A percentile compares a stretch with the other conserved stretches of the same genome.
Evolutionary conservation across 2,797 vertebrate species (phyloP).

Genomic region (Rhyacichthys aspro): DNA sequence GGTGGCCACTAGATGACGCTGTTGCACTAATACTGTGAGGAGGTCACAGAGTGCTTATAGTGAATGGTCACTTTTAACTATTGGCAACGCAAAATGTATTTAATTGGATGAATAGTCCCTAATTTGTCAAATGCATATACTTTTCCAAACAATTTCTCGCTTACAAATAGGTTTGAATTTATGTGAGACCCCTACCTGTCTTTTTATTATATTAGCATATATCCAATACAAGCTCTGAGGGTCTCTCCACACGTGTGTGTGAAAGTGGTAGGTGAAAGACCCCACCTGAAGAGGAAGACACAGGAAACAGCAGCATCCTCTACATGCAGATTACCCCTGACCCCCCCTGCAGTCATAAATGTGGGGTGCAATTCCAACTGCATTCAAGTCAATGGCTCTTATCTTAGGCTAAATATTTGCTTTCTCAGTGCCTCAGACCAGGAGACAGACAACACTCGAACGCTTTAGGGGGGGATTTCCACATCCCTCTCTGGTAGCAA

Average conservation of each 20-base stretch:
- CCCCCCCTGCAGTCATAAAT: conserved; percentile 61
- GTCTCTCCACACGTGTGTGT: conserved; percentile 2
- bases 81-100: not conserved
- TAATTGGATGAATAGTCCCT: not conserved
- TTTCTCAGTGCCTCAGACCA: conserved; percentile 44
- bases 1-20: conserved; percentile 67
- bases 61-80: not conserved
- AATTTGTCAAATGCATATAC: not conserved
- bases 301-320: conserved; percentile 54
- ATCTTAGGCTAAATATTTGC: conserved; percentile 78
- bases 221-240: not conserved
- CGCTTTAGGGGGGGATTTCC: conserved; percentile 48
- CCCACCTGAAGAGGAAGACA: conserved; percentile 8
- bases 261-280: conserved; percentile 14
- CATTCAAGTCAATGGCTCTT: conserved; percentile 59
- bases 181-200: not conserved
- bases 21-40: conserved; percentile 52
- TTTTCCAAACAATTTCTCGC: not conserved
- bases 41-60: not conserved
- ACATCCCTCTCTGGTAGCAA: not conserved
- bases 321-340: conserved; percentile 19
- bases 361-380: conserved; percentile 45
- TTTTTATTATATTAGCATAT: too few relatives aligned
- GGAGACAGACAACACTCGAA: conserved; percentile 47
- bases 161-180: not conserved